Evolutionary conservation across 2,797 vertebrate species (phyloP), one percentile per base, ranked within the genome.

Genomic region (Loris lydekkerianus): DNA sequence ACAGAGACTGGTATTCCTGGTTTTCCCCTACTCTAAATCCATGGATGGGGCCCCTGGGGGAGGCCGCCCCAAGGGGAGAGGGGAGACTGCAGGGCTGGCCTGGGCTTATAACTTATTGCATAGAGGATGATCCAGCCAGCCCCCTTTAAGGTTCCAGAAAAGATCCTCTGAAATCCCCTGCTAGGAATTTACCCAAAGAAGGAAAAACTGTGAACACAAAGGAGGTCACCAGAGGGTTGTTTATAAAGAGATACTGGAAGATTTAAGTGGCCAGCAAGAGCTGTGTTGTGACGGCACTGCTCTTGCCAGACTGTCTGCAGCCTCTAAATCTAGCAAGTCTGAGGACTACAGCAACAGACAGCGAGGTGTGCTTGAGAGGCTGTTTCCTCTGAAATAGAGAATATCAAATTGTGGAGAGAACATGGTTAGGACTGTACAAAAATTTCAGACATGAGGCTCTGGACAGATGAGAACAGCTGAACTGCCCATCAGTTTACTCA

Each of bases 121-220:
- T 83, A 65, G 37, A 75, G 20, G 83, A 29, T 8, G 7, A 43
- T 29, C 40, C 40, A 21, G 40, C n/a, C 49, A 31, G 81, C 20
- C 20, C 11, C 70, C 58, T 34, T 3, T 7, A 40, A 72, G 46
- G 58, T 56, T 94, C 72, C 80, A 63, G 56, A 93, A 80, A 46
- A 31, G 53, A 40, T n/a, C 37, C 46, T 80, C 78, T 46, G 77
- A 87, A 67, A 91, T 56, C 7, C 69, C 43, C 58, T 60, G 75
- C 78, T 76, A 21, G 61, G 53, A 82, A 89, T 91, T 95, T 94
- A 69, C 91, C 96, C 96, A 95, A 94, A 97, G 81, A 95, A 97
- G 97, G 95, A 76, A 93, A 92, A 46, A 77, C n/a, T 73, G 76
- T 40, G 88, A 72, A 81, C 86, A 60, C 43, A 63, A 29, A 91